Evolutionary conservation across 2,888 invertebrate species (phyloP), one percentile per base, ranked within the genome.

Genomic region (Myathropa florea): DNA sequence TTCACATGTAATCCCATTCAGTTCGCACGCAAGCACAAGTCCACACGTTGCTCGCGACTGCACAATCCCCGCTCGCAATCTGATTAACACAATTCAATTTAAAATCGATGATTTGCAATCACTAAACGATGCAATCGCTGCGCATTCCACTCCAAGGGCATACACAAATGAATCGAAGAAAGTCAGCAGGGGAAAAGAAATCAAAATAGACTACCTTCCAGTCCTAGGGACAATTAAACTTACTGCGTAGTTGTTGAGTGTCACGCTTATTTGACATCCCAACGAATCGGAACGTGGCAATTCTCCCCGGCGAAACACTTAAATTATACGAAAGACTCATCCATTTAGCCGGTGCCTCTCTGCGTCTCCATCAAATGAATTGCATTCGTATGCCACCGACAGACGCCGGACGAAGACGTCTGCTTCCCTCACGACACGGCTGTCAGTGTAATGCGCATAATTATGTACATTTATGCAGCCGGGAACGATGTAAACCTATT

Each of bases 61-160:
- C 67, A 53, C 24, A 61, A 24, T 12, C 61, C 18, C 3, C 2
- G 21, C n/a, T 24, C 67, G 24, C 21, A 77, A 77, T 76, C 59
- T 61, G 28, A 77, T 82, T 82, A 77, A 55, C 36, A 18, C 14
- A 65, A 71, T 33, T 82, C 28, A 76, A 76, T 82, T 57, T 67
- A 82, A 82, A 82, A 76, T 82, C 71, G 60, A 77, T 77, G 70
- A 61, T 64, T 75, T 36, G 9, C 64, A 75, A 75, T 60, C 28
- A 60, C 57, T 63, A 39, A 57, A 33, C 12, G 28, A 28, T 55
- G 53, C 60, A 26, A 9, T 24, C 39, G 39, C 21, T 30, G 24
- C 12, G 28, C 59, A 65, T 55, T 61, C 26, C 60, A 55, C 24
- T 53, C 61, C 77, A 78, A 70, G 68, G 77, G 36, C 70, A 78